phyloP scores from a whole-genome alignment of 2,888 invertebrate genomes.

The Drosophila quinaria region DNA sequence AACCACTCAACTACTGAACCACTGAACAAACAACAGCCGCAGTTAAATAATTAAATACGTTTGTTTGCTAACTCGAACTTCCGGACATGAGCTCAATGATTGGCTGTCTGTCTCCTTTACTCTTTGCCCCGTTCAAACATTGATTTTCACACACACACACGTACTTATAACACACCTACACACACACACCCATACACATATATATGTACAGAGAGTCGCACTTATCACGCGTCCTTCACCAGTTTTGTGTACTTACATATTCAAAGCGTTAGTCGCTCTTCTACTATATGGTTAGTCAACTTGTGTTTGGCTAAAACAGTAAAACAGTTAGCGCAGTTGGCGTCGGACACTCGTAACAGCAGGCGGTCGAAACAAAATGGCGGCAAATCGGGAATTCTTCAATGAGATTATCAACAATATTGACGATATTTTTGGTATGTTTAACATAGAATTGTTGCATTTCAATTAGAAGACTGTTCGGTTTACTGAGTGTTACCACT shows the following conservation, averaged over 20 bases:
- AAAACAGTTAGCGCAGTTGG: constrained; percentile 36
- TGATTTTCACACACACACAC: constrained; percentile 64
- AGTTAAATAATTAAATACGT: constrained; percentile 73
- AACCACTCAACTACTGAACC: constrained; percentile 8
- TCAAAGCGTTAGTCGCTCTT: constrained; percentile 14
- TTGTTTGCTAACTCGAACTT: constrained; percentile 71
- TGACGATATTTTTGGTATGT: constrained; percentile 84
- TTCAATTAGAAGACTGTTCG: too few relatives aligned
- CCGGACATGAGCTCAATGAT: constrained; percentile 48
- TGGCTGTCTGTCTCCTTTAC: constrained; percentile 40
- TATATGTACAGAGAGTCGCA: constrained; percentile 1
- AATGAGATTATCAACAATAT: constrained; percentile 83
- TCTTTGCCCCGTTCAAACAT: constrained; percentile 63
- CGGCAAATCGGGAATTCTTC: constrained; percentile 82
- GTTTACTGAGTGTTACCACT: too few relatives aligned
- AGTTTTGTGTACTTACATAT: constrained; percentile 30
- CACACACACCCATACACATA: constrained; percentile 11
- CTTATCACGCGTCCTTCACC: constrained; percentile 44
- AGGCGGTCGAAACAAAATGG: constrained; percentile 44
- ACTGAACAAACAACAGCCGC: constrained; percentile 19
- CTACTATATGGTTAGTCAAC: constrained; percentile 46
- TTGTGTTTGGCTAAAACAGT: constrained; percentile 52
- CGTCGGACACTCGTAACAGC: constrained; percentile 31
- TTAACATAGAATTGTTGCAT: not conserved
- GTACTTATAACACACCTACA: constrained; percentile 9